Evolutionary conservation across 1,140 invertebrate genomes (phyloP), one percentile per base, ranked within the genome.

Genomic region (Zaprionus taronus): DNA sequence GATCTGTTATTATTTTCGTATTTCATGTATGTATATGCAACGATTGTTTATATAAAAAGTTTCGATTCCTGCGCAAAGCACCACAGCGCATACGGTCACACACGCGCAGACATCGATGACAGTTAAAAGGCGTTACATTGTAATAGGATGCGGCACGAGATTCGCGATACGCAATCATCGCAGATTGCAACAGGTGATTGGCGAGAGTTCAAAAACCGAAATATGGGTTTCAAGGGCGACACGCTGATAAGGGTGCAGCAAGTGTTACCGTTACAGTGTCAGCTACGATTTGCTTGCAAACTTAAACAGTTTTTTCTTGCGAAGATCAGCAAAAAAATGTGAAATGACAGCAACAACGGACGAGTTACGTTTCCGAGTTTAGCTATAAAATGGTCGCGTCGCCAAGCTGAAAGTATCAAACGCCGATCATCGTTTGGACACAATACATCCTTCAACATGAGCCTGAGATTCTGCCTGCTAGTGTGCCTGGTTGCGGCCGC

Each of bases 401-500:
- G 24, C 24, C 5, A 17, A 34, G 17, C 26, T 51, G 62, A 60
- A 31, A 36, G 22, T 70, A 89, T 89, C 84, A 89, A 81, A 84
- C 84, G 84, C 58, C 74, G 69, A 70, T 69, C 69, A 71, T 71
- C 84, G 83, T 87, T 87, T 89, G 83, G 81, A 80, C 84, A 60
- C 62, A 62, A 28, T 72, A 61, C 62, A 72, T 31, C 26, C 17
- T 62, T 51, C 69, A 89, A 22, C 9, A 89, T 89, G 84, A 90
- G 79, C 44, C 64, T 90, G 41, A 60, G 69, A 61, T 63, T 90
- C 34, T 92, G 81, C 63, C 72, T 92, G 31, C 20, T 92, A 58
- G 84, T 80, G 34, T 91, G 87, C 79, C 84, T 92, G 3, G 14
- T 83, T 63, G 82, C 72, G 38, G 78, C 58, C 22, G 71, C 73